Evolutionary conservation across 92 coral and sea anemone species (phyloP), one percentile per base, ranked within the genome.

Genomic region (Porites rus): DNA sequence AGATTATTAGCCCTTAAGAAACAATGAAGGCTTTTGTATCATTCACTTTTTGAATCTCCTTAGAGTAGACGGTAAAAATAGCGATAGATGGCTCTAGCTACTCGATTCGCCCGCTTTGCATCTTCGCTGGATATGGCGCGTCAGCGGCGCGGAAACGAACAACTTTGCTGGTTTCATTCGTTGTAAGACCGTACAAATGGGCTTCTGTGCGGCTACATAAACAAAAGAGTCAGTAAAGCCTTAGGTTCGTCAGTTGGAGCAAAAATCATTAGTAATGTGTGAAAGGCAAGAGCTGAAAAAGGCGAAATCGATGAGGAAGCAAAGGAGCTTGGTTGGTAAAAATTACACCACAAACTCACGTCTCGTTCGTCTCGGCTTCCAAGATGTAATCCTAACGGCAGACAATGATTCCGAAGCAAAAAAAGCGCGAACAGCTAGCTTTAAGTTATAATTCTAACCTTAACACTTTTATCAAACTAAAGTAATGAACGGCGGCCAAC

Each of bases 401-500:
- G n/a, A 20, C 80, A 17, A 21, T 10, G 22, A 10, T 74, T 72
- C 51, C 72, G 17, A 46, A 63, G 20, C 76, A 54, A 51, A 19
- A 20, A 63, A 51, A 51, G 72, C 51, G 5, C 74, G 87, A 74
- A 83, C 59, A 64, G 18, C 72, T 20, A 51, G 54, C 64, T 54
- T 28, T 12, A 14, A 83, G 74, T 62, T 5, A 50, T 52, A 50
- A 73, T 50, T 83, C 51, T 54, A 46, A 65, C 79, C 24, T 83
- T 74, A 62, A 83, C 87, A 73, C 80, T 65, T 74, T 64, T 73
- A 51, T 38, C 87, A 83, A 81, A 81, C 78, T 59, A 58, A 21
- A 74, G 87, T 83, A 83, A 83, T 83, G 80, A 74, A 83, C 87
- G 72, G 52, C 80, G 28, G 83, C 88, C 58, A 85, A 76, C 79